phyloP scores from a whole-genome alignment of 2,113 vertebrate species.

The Notothenia coriiceps region DNA sequence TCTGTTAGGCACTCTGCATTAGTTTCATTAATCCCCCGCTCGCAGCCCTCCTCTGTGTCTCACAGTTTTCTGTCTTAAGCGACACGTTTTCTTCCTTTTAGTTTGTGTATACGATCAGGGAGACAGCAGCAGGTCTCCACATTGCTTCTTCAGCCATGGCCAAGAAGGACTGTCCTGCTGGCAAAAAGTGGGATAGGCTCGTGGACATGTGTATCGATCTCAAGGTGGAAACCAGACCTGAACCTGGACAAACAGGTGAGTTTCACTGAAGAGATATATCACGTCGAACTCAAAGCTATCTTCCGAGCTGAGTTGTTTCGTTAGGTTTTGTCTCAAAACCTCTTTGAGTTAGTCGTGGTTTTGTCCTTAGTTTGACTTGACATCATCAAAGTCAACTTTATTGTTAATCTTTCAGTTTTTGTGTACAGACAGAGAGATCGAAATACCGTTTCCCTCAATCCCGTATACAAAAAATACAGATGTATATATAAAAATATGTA shows the following conservation, averaged over 20 bases:
- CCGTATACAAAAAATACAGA: no score
- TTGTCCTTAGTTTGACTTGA: neutral
- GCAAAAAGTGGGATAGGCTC: slow-evolving; percentile 43
- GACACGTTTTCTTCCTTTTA: neutral
- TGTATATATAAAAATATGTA: no score
- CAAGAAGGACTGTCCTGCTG: slow-evolving; percentile 50
- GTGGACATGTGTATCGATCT: neutral
- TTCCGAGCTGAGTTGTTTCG: neutral
- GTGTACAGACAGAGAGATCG: no score
- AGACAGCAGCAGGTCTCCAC: slow-evolving; percentile 5
- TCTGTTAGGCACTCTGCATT: slow-evolving; percentile 46
- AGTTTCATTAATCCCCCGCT: slow-evolving; percentile 30
- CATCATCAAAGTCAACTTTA: no score
- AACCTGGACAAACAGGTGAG: slow-evolving; percentile 50
- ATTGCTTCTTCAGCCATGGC: slow-evolving; percentile 31
- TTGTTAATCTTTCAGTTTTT: no score
- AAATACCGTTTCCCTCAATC: no score
- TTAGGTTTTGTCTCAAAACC: neutral
- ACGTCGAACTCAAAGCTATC: neutral
- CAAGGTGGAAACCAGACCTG: neutral
- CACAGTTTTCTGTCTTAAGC: neutral
- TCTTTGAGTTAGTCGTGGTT: neutral
- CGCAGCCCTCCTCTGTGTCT: slow-evolving; percentile 16
- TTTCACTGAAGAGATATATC: neutral
- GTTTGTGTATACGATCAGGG: slow-evolving; percentile 2